A percentile compares a stretch with the other conserved stretches of the same genome.
These are phyloP conservation scores for Lochmaea capreae DNA, from an alignment of 2,888 invertebrate genomes.

Conservation along the genomic window DNA sequence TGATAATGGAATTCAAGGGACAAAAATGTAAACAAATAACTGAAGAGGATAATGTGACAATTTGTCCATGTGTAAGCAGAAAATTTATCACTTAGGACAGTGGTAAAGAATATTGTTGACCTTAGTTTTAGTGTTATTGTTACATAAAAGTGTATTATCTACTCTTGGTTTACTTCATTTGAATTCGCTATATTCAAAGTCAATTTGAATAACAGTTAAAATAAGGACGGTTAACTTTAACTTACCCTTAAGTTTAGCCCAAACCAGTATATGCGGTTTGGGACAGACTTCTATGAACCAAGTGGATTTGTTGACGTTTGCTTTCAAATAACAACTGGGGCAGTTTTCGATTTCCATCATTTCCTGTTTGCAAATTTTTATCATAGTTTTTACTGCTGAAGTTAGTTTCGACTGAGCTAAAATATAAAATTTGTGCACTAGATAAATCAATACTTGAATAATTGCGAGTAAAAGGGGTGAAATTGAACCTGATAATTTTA, in stretches of 20 bases:
- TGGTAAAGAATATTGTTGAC: too few relatives aligned
- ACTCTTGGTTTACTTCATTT: too few relatives aligned
- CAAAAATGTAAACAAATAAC: neutral
- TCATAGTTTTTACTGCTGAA: constrained; percentile 78
- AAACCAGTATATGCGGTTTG: constrained; percentile 89
- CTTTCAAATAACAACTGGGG: constrained; percentile 90
- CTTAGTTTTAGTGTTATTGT: too few relatives aligned
- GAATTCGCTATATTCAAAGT: too few relatives aligned
- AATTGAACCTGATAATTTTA: too few relatives aligned
- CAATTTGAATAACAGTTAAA: too few relatives aligned
- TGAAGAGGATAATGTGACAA: neutral
- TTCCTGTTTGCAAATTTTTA: constrained; percentile 89
- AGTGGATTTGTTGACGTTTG: constrained; percentile 80
- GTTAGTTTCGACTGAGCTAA: constrained; percentile 84
- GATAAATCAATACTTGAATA: too few relatives aligned
- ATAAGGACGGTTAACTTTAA: neutral
- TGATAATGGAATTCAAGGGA: neutral
- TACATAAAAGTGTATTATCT: too few relatives aligned
- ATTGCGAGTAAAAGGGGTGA: too few relatives aligned
- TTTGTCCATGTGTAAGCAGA: neutral
- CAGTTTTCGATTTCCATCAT: constrained; percentile 94
- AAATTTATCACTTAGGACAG: too few relatives aligned
- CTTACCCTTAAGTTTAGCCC: constrained; percentile 93
- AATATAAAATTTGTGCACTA: constrained; percentile 47
- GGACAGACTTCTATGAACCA: constrained; percentile 96